These are phyloP conservation scores for Mamestra configurata DNA, from an alignment of 1,140 invertebrate species.

Conservation along the genomic window DNA sequence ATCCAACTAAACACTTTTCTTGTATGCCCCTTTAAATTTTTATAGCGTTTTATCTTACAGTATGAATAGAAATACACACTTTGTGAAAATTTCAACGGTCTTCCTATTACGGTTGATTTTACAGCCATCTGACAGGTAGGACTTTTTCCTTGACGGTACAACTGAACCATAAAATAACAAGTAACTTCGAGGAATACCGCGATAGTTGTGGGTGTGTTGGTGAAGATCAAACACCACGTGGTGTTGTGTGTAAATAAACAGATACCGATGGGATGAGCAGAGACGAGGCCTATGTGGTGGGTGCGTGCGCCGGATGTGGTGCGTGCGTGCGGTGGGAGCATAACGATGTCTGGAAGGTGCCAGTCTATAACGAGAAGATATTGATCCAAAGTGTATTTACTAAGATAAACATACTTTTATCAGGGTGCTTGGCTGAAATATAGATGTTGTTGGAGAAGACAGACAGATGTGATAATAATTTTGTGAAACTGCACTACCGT, in stretches of 20 bases:
- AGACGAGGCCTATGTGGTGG: neutral
- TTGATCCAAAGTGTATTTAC: neutral
- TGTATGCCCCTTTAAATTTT: too few relatives aligned
- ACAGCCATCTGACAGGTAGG: too few relatives aligned
- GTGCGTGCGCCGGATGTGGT: conserved; percentile 3
- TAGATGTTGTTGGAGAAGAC: too few relatives aligned
- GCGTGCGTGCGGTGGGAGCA: neutral
- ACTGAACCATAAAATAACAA: neutral
- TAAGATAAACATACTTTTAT: too few relatives aligned
- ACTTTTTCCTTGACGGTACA: neutral
- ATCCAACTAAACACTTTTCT: too few relatives aligned
- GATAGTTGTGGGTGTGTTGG: neutral
- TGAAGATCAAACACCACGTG: conserved; percentile 7
- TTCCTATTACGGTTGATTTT: too few relatives aligned
- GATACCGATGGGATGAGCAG: neutral
- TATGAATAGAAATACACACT: too few relatives aligned
- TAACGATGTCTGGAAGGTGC: neutral
- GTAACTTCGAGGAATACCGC: neutral
- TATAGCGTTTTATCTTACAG: too few relatives aligned
- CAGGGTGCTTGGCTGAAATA: too few relatives aligned
- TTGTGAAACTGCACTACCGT: too few relatives aligned
- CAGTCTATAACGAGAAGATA: neutral
- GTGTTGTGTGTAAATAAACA: conserved; percentile 27
- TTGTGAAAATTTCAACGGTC: too few relatives aligned
- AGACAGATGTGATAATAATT: too few relatives aligned